A percentile compares a stretch with the other conserved stretches of the same genome.
These are phyloP conservation scores for Leucophenga varia DNA, from an alignment of 1,140 invertebrate genomes.

Conservation along the genomic window DNA sequence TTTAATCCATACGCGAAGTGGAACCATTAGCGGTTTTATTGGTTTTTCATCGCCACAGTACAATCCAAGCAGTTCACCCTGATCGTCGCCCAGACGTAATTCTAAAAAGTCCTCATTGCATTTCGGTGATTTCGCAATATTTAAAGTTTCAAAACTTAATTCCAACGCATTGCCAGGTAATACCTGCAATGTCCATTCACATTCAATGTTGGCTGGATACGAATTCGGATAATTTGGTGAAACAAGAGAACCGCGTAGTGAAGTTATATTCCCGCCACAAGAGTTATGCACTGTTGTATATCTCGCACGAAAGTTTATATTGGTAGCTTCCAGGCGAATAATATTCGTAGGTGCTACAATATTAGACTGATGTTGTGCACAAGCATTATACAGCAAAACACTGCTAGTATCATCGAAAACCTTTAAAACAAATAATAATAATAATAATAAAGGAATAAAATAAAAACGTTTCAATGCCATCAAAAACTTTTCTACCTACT, in stretches of 20 bases:
- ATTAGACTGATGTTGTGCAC: slow-evolving; percentile 23
- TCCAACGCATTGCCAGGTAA: slow-evolving; percentile 67
- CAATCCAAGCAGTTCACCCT: slow-evolving; percentile 64
- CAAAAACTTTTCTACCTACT: no score
- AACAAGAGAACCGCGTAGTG: slow-evolving; percentile 66
- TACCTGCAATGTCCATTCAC: slow-evolving; percentile 72
- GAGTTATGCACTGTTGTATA: slow-evolving; percentile 50
- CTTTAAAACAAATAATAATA: no score
- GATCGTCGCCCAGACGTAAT: slow-evolving; percentile 66
- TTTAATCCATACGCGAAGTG: slow-evolving; percentile 72
- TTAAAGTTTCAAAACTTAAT: slow-evolving; percentile 68
- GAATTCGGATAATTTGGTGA: slow-evolving; percentile 78
- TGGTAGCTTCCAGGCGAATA: slow-evolving; percentile 15
- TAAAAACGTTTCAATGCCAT: no score
- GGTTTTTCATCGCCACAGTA: slow-evolving; percentile 71
- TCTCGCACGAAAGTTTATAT: slow-evolving; percentile 26
- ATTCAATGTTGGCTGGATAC: slow-evolving; percentile 75
- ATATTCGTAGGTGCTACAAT: slow-evolving; percentile 26
- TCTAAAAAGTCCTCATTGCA: slow-evolving; percentile 86
- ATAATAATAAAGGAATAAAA: no score
- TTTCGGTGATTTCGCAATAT: slow-evolving; percentile 67
- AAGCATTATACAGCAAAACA: slow-evolving; percentile 22
- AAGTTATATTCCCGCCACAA: slow-evolving; percentile 71
- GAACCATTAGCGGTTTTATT: slow-evolving; percentile 58
- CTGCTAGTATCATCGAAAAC: no score